Evolutionary conservation across 2,113 vertebrate species (phyloP).

Genomic region (Helogale parvula): DNA sequence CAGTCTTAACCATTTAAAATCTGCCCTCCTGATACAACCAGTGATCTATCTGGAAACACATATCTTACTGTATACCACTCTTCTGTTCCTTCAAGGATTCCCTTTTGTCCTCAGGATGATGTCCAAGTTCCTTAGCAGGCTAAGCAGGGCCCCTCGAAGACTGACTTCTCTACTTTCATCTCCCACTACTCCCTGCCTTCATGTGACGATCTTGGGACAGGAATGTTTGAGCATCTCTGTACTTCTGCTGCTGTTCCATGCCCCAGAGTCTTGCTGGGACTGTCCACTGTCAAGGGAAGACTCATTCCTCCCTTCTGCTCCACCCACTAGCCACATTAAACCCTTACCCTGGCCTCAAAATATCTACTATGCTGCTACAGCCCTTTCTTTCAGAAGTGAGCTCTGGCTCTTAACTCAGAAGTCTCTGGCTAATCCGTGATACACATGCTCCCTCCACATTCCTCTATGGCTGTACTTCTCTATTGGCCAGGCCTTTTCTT

Average conservation of each 20-base stretch:
- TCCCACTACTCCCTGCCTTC: background rate
- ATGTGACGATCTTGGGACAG: background rate
- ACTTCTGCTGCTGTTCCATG: background rate
- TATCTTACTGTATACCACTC: background rate
- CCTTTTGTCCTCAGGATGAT: background rate
- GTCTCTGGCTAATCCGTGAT: background rate
- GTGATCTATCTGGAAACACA: background rate
- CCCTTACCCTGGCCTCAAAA: background rate
- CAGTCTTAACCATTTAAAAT: background rate
- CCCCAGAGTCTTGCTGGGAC: background rate
- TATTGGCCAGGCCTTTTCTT: background rate
- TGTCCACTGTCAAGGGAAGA: background rate
- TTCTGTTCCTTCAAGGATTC: background rate
- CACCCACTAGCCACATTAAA: background rate
- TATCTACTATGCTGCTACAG: background rate
- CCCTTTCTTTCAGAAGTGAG: background rate
- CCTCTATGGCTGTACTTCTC: background rate
- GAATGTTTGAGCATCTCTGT: background rate
- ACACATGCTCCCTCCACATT: background rate
- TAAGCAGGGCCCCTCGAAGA: background rate
- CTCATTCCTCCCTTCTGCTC: background rate
- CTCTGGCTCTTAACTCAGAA: background rate
- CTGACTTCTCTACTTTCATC: background rate
- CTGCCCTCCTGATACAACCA: background rate
- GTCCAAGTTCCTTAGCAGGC: background rate